phyloP scores from a whole-genome alignment of 2,888 invertebrate genomes.

The Scaptomyza reducta region DNA sequence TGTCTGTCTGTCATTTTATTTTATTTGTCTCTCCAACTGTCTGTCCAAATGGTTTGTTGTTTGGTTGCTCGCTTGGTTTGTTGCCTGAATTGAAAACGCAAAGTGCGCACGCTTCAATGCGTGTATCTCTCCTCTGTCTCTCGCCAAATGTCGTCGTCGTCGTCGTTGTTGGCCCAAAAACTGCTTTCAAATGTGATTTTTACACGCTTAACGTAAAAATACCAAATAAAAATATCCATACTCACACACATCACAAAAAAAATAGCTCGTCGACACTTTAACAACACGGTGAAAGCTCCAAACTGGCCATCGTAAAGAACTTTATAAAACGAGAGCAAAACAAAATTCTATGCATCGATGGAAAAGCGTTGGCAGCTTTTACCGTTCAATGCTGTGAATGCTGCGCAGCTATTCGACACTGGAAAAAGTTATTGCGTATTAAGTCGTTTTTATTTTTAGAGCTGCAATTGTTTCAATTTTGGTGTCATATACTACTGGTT shows the following conservation, averaged over 20 bases:
- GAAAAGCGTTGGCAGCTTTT: slow-evolving; percentile 38
- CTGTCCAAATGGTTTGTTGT: slow-evolving; percentile 22
- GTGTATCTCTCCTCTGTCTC: slow-evolving; percentile 55
- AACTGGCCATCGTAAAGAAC: slow-evolving; percentile 35
- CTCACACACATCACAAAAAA: neutral
- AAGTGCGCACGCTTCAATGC: slow-evolving; percentile 75
- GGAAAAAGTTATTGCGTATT: neutral
- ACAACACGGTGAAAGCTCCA: neutral
- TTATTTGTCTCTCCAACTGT: slow-evolving; percentile 6
- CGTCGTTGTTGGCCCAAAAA: slow-evolving; percentile 38
- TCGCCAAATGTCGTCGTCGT: slow-evolving; percentile 53
- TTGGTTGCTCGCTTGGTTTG: slow-evolving; percentile 33
- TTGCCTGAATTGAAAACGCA: slow-evolving; percentile 66
- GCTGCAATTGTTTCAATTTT: no score
- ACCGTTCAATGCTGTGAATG: slow-evolving; percentile 7
- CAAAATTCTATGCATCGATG: slow-evolving; percentile 37
- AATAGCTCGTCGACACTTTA: slow-evolving; percentile 25
- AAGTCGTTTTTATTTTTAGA: no score
- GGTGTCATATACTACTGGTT: no score
- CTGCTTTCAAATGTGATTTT: slow-evolving; percentile 73
- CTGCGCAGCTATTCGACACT: slow-evolving; percentile 11
- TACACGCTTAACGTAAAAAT: slow-evolving; percentile 40
- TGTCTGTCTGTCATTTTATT: slow-evolving; percentile 18
- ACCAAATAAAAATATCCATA: neutral
- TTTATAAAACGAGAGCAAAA: slow-evolving; percentile 45